Evolutionary conservation across 2,113 vertebrate genomes (phyloP), one percentile per base, ranked within the genome.

Genomic region (Phalacrocorax pelagicus): DNA sequence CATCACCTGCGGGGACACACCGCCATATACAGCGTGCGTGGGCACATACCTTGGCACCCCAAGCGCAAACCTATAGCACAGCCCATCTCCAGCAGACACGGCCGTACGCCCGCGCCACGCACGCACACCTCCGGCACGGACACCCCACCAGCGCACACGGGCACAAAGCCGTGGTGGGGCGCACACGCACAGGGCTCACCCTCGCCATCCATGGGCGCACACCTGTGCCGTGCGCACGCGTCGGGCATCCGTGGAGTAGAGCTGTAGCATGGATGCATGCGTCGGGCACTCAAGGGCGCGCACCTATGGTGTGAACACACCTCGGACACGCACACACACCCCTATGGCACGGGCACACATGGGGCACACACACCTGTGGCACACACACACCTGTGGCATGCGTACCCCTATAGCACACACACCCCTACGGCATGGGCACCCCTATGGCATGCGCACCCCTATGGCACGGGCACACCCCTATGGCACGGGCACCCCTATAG

Each of bases 61-160:
- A 18, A 15, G 13, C 30, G 11, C 20, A 10, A 1, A 2, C 36
- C 55, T 1, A 0, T 0, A 16, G 61, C 62, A n/a, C 6, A 5
- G 38, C 30, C 29, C 38, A 5, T 1, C 67, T 44, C 23, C 90
- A 12, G 72, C 71, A 5, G 63, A 47, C 63, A 61, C 4, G 7
- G 57, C 46, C 44, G 6, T 12, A 16, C 14, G 5, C 54, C 66
- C 6, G 46, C 7, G 8, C 34, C 62, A 4, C 1, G 8, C 44
- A 13, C 24, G 4, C 38, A 21, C 40, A 17, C 5, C 38, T 5
- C 34, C 2, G 18, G 66, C 57, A 63, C 1, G 1, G 29, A 12
- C 6, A 7, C 38, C 5, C 7, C 13, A 2, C 46, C 38, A 18
- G 46, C 16, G 2, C 11, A 10, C 42, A 49, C 1, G 19, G 58